phyloP scores from a whole-genome alignment of 2,113 vertebrate genomes.

The Semnornis frantzii region DNA sequence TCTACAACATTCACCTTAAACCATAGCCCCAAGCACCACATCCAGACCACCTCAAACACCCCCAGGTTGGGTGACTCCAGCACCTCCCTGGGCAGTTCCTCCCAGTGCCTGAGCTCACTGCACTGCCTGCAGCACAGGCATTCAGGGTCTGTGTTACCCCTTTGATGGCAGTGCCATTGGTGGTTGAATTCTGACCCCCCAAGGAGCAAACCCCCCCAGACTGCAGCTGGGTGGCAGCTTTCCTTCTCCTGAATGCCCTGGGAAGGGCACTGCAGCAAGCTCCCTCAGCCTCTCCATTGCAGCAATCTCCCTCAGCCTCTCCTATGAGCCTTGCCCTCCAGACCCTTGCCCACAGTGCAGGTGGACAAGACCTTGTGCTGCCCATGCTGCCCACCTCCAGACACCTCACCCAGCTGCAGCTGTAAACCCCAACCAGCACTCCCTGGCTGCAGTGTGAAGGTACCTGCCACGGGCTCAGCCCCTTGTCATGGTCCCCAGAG shows the following conservation, averaged over 20 bases:
- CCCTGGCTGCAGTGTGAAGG: background rate
- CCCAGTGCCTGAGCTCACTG: too few relatives aligned
- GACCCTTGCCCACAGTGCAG: too few relatives aligned
- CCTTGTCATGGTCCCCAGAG: background rate
- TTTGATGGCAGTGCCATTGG: background rate
- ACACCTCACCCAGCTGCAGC: accelerated
- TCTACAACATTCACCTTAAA: too few relatives aligned
- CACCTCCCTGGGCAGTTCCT: too few relatives aligned
- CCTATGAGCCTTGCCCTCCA: too few relatives aligned
- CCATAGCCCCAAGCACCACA: too few relatives aligned
- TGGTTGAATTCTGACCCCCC: background rate
- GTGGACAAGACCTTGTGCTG: background rate
- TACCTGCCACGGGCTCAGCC: background rate
- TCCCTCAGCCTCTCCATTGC: too few relatives aligned
- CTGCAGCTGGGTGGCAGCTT: background rate
- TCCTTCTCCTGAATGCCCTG: background rate
- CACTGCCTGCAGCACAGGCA: background rate
- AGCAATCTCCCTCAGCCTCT: background rate
- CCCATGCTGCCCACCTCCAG: accelerated
- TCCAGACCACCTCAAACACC: too few relatives aligned
- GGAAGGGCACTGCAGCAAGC: background rate
- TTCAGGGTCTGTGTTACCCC: background rate
- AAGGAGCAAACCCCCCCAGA: background rate
- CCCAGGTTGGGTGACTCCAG: too few relatives aligned
- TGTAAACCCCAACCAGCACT: background rate